Evolutionary conservation across 1,140 invertebrate species (phyloP), one percentile per base, ranked within the genome.

Genomic region (Rhopalosiphum padi): DNA sequence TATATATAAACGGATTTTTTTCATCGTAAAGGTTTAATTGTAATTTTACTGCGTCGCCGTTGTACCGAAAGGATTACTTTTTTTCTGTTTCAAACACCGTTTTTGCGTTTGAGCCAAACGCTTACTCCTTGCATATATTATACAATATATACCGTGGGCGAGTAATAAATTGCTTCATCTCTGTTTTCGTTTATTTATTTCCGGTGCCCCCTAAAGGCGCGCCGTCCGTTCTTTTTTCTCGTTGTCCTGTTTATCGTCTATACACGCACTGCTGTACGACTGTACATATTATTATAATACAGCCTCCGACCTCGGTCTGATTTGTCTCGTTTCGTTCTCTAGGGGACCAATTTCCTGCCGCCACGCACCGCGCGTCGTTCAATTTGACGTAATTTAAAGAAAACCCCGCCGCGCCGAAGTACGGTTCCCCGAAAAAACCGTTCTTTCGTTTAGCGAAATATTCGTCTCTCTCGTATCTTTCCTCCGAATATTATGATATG

Each of bases 391-490:
- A 48, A 48, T 88, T 88, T n/a, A 48, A 35, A 46, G 41, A 86
- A 86, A 86, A 86, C 22, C 25, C 83, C 23, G 37, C 22, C 41
- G 2, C 41, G 83, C 3, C 5, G 37, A 25, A 23, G 37, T 25
- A 30, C 41, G 3, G 83, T 25, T 43, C 11, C 23, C 3, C 41
- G 83, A n/a, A 48, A 25, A 53, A 90, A 55, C 37, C 4, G 8
- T 60, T 91, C 37, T 43, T 91, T 77, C 90, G 37, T 68, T 91
- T 77, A 68, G 51, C 60, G 25, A 37, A 48, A 91, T 77, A 77
- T 77, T 91, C 41, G 46, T 7, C 85, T 25, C 30, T 86, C 43
- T 46, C 35, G 22, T 46, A 25, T 37, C 35, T 37, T 83, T 83
- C 22, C 35, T 83, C n/a, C n/a, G 37, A 83, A 41, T 41, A 41